Evolutionary conservation across 1,140 invertebrate species (phyloP).

Genomic region (Aleiodes sp.): DNA sequence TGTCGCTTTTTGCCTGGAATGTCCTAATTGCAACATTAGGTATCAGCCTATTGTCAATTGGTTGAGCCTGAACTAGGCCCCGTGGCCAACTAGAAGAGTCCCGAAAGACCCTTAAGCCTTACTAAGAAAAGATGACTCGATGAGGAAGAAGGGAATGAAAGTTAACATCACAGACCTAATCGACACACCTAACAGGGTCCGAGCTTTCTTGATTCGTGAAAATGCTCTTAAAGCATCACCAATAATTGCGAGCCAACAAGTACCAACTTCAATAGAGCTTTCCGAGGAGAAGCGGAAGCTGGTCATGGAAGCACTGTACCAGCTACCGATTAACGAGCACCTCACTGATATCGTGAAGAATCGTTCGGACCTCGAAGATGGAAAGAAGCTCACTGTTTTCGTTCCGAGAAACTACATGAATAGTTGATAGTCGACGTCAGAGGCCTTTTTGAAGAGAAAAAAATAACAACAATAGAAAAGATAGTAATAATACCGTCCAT

Average conservation of each 20-base stretch:
- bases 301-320: not conserved
- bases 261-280: not conserved
- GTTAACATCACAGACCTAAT: not conserved
- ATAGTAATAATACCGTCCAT: no score
- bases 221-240: not conserved
- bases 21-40: not conserved
- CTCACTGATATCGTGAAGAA: slow-evolving; percentile 13
- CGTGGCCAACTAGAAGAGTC: not conserved
- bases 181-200: not conserved
- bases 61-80: not conserved
- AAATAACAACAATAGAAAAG: no score
- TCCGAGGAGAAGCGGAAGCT: slow-evolving; percentile 9
- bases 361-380: not conserved
- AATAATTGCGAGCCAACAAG: not conserved
- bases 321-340: not conserved
- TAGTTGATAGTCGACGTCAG: no score
- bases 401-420: slow-evolving; percentile 21
- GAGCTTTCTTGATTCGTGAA: slow-evolving; percentile 11
- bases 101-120: not conserved
- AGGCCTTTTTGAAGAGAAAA: no score
- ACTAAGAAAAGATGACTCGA: not conserved
- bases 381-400: slow-evolving; percentile 8
- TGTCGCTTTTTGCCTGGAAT: not conserved
- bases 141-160: slow-evolving; percentile 5
- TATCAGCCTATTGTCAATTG: not conserved